phyloP scores from a whole-genome alignment of 2,113 vertebrate genomes.

The Nymphicus hollandicus region DNA sequence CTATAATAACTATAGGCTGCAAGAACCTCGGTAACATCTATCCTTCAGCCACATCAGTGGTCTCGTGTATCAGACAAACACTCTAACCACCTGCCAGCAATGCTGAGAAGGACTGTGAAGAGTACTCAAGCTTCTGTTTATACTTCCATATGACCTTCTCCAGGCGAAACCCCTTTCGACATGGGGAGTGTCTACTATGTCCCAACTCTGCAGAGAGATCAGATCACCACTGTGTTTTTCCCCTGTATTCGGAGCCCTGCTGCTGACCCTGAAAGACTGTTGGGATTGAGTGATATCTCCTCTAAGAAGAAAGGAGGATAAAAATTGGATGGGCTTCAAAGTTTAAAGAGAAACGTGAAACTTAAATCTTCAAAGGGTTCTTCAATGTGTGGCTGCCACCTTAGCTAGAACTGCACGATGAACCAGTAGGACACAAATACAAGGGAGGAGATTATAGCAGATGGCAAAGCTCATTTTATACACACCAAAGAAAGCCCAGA shows the following conservation, averaged over 20 bases:
- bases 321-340: not conserved
- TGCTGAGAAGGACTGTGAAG: not conserved
- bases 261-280: not conserved
- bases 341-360: slow-evolving; percentile 27
- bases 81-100: not conserved
- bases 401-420: not conserved
- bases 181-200: not conserved
- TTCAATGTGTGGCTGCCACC: not conserved
- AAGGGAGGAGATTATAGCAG: not conserved
- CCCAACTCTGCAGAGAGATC: not conserved
- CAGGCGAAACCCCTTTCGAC: not conserved
- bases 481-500: not conserved
- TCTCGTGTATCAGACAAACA: not conserved
- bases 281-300: not conserved
- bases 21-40: not conserved
- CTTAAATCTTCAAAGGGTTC: slow-evolving; percentile 15
- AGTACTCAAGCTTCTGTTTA: not conserved
- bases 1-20: not conserved
- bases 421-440: not conserved
- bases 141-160: not conserved
- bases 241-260: not conserved
- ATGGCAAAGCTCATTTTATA: not conserved
- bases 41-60: not conserved
- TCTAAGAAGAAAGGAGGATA: not conserved
- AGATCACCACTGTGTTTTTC: not conserved